Evolutionary conservation across 2,888 invertebrate genomes (phyloP).

Genomic region (Papilio elwesi): DNA sequence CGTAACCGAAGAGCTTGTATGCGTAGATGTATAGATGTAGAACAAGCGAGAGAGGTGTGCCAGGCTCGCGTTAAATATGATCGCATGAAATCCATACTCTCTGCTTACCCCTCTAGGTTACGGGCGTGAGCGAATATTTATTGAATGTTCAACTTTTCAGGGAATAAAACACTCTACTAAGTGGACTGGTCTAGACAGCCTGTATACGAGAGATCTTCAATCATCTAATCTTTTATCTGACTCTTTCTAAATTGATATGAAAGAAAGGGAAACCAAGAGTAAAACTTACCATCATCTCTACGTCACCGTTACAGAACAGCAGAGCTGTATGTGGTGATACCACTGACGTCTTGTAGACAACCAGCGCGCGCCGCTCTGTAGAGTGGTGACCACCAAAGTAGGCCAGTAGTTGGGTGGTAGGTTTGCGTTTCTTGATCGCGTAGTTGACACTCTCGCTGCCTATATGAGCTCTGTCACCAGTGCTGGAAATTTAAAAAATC

Average conservation of each 20-base stretch:
- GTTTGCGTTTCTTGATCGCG: conserved; percentile 64
- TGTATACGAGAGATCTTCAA: no score
- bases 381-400: conserved; percentile 85
- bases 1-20: no score
- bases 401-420: conserved; percentile 73
- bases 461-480: conserved; percentile 83
- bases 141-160: no score
- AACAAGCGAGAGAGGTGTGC: no score
- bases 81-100: no score
- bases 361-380: conserved; percentile 77
- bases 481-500: conserved; percentile 60
- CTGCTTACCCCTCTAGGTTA: no score
- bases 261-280: conserved; percentile 38
- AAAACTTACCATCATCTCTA: conserved; percentile 49
- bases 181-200: not conserved
- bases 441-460: conserved; percentile 87
- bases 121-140: no score
- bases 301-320: conserved; percentile 75
- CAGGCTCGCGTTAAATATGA: no score
- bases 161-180: no score
- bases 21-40: no score
- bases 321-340: conserved; percentile 85
- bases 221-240: no score
- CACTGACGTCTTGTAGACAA: conserved; percentile 84
- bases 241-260: not conserved